These are phyloP conservation scores for Taphrorychus bicolor DNA, from an alignment of 2,888 invertebrate species.

Conservation along the genomic window DNA sequence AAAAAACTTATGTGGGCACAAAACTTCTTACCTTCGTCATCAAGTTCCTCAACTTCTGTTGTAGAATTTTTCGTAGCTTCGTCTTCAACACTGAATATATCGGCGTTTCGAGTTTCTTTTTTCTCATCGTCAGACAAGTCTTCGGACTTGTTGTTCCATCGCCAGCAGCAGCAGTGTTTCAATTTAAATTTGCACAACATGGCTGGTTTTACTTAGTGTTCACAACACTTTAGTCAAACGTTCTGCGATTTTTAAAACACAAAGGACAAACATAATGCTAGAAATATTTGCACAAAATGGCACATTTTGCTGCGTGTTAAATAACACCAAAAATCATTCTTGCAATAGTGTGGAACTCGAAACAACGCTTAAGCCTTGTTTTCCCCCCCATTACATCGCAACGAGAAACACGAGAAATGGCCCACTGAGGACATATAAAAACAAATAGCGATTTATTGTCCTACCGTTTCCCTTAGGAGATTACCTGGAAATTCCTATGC, in stretches of 20 bases:
- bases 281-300: no score
- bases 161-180: conserved; percentile 32
- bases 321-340: no score
- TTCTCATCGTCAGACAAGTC: conserved; percentile 27
- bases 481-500: no score
- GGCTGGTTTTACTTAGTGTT: neutral
- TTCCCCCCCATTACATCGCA: no score
- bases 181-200: conserved; percentile 37
- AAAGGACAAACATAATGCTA: no score
- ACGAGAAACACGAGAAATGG: no score
- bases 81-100: conserved; percentile 24
- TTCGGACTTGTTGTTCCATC: conserved; percentile 26
- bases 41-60: conserved; percentile 1
- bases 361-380: no score
- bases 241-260: neutral
- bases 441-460: no score
- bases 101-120: conserved; percentile 17
- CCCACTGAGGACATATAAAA: no score
- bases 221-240: neutral
- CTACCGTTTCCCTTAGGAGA: no score
- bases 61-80: neutral
- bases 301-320: no score
- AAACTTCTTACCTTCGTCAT: conserved; percentile 29
- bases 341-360: no score
- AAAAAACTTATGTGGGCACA: neutral